Evolutionary conservation across 2,797 vertebrate genomes (phyloP), one percentile per base, ranked within the genome.

Genomic region (Poliocrania exsul): DNA sequence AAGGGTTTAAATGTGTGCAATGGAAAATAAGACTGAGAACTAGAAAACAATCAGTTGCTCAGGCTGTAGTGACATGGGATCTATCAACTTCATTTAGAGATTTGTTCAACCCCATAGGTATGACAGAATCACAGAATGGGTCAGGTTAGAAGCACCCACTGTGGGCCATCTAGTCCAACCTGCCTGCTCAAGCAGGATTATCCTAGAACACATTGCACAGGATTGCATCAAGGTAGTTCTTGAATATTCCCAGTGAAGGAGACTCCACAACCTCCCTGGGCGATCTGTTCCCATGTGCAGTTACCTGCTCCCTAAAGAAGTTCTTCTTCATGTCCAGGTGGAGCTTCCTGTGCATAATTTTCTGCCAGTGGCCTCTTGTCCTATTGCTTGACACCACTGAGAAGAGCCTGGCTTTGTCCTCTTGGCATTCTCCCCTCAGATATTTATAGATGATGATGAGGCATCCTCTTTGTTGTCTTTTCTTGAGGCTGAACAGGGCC

Each of bases 311-410:
- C 42, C 31, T n/a, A 28, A 69, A n/a, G 13, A 65, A 49, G 2
- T 42, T 69, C 28, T 56, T 62, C 31, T 35, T 69, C 7, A 11
- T 29, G 8, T 56, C 4, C 62, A 54, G 40, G 4, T 75, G 31
- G 25, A 74, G 28, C 13, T 49, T 61, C 21, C 23, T n/a, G 13
- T n/a, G 35, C 26, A 24, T 28, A 12, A 26, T 7, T 54, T 42
- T 61, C 9, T 49, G 16, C 12, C 15, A 0, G 0, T 12, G 49
- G 35, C 16, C 31, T 62, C 35, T 37, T 56, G 11, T 42, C 31
- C 10, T 49, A 9, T 18, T 81, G 33, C 12, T 47, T 0, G 0
- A 33, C 38, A 73, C 10, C 17, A 29, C 33, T 1, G 4, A 35
- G n/a, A 4, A 73, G 6, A 60, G 29, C 64, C 73, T 64, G 42